Evolutionary conservation across 2,797 vertebrate genomes (phyloP), one percentile per base, ranked within the genome.

Genomic region (Paramormyrops hopkinsi): DNA sequence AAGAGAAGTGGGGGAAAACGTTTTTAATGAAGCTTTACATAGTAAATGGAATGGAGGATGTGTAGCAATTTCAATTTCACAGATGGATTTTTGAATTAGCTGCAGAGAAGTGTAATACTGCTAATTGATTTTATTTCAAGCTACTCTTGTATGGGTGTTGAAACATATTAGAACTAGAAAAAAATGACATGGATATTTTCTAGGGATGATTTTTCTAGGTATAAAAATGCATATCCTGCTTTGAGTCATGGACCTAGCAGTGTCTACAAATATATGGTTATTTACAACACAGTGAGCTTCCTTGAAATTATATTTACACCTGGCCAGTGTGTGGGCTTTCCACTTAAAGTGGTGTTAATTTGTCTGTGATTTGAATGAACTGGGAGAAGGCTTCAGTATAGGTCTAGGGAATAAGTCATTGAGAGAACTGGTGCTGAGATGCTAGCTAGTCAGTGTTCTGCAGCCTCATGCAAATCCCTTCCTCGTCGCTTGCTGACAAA

Each of bases 21-120:
- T 69, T 90, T 50, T 91, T 92, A 89, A 91, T 91, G 50, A 65
- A 89, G 73, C 92, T 92, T 92, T 92, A 90, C 89, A 90, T 92
- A 89, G 87, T 62, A 2, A 86, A 88, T 89, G 79, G 62, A 91
- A 91, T 6, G 25, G 11, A 59, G 33, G 33, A 84, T 48, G 51
- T 44, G 41, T 83, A 82, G 48, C 50, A 46, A 56, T 88, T 88
- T 88, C 69, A 76, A 46, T 88, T 56, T 88, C 73, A 88, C 50
- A 88, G 33, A 83, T 88, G 37, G 33, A 83, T 89, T 89, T 83
- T 83, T 83, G 19, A 56, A 83, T 44, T 59, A 41, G 33, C 53
- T 83, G 73, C 44, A 14, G 48, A 83, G 88, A 82, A 11, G 69
- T 53, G 69, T 54, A 33, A 88, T 82, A 59, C 50, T 59, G 76